Evolutionary conservation across 2,888 invertebrate species (phyloP), one percentile per base, ranked within the genome.

Genomic region (Leptinotarsa juncta): DNA sequence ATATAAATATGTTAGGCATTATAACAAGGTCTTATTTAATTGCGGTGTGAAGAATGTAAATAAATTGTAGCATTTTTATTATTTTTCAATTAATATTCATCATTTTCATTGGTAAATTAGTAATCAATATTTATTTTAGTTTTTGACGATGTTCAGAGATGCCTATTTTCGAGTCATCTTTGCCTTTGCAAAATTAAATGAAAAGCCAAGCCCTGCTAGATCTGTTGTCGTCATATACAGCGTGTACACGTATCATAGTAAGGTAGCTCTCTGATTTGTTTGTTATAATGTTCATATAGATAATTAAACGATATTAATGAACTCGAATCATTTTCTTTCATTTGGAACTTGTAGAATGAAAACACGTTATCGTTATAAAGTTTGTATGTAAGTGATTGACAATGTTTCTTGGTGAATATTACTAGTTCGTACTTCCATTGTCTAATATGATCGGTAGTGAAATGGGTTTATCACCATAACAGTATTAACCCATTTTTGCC

Each of bases 251-350:
- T 86, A 86, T 85, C 85, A 84, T 86, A 86, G 86, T 84, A 87
- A 86, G 86, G 86, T 87, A 88, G 87, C 87, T 87, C 87, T 87
- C 87, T 88, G 86, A 87, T 86, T 87, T 88, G 87, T 87, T 88
- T 88, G 87, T 87, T 88, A 88, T 84, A 86, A 87, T 87, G 86
- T 88, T 88, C 87, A 87, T 87, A 87, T 87, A 88, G 87, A 86
- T 86, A 87, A 87, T 87, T 87, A 88, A 87, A 87, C 82, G 82
- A 85, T 77, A 77, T 79, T 72, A 79, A 75, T 75, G 55, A 73
- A 72, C 32, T 68, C 32, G 48, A 65, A 70, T 68, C 69, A 62
- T 49, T 74, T 72, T 72, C 26, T 73, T 71, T 77, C 53, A 71
- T 60, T 67, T 51, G 50, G 5, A 20, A 15, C 5, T 57, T 57